These are phyloP conservation scores for Plumapathes pennacea DNA, from an alignment of 92 coral and sea anemone genomes.

Conservation along the genomic window DNA sequence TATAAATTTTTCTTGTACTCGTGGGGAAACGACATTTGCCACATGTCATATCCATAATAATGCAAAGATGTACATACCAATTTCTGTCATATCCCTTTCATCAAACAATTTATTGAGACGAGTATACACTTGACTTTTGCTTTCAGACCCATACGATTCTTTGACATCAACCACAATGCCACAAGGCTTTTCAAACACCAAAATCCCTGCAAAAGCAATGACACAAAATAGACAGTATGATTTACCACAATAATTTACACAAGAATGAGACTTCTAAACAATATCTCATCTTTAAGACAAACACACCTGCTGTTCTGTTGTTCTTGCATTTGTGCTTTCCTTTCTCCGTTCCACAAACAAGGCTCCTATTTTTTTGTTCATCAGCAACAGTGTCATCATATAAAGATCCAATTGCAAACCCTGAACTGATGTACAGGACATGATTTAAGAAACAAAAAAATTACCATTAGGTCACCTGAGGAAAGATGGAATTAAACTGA, in stretches of 20 bases:
- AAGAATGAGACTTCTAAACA: neutral
- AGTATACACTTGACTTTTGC: constrained; percentile 48
- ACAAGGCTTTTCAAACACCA: constrained; percentile 53
- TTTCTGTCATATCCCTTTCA: neutral
- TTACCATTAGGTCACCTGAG: too few relatives aligned
- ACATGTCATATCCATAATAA: too few relatives aligned
- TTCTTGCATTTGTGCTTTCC: constrained; percentile 39
- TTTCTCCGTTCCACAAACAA: constrained; percentile 37
- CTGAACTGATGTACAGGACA: constrained; percentile 2
- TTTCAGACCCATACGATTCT: constrained; percentile 46
- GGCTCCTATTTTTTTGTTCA: neutral
- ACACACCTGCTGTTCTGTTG: constrained; percentile 26
- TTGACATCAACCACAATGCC: constrained; percentile 41
- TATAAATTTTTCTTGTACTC: too few relatives aligned
- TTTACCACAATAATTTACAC: neutral
- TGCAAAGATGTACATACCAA: neutral
- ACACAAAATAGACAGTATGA: neutral
- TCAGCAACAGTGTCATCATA: constrained; percentile 2
- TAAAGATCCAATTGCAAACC: constrained; percentile 8
- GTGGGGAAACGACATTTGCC: too few relatives aligned
- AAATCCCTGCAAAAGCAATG: constrained; percentile 25
- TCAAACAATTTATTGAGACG: constrained; percentile 34
- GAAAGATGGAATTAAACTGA: too few relatives aligned
- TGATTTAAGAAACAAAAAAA: neutral
- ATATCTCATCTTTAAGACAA: neutral